Evolutionary conservation across 2,888 invertebrate genomes (phyloP), one percentile per base, ranked within the genome.

Genomic region (Aproaerema taeniolella): DNA sequence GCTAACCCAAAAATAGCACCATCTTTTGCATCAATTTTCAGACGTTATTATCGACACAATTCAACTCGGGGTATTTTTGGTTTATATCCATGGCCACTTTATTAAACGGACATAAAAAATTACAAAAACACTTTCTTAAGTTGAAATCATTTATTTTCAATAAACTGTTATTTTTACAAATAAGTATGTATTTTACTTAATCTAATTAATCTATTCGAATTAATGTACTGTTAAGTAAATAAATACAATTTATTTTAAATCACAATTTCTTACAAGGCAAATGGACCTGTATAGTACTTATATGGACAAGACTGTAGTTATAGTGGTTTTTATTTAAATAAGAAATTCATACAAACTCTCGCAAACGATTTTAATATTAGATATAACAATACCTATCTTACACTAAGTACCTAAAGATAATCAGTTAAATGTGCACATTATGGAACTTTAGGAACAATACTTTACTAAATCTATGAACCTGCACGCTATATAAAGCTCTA

Each of bases 231-330:
- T 57, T 28, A 60, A 53, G 52, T 61, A 47, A 66, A 79, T 75
- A 77, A 75, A 77, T 78, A 76, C 61, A 69, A 57, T 63, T 50
- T 53, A 53, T 58, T 51, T 56, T 53, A 58, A 67, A 76, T 78
- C 78, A 79, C 77, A 78, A 68, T 64, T 55, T 64, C 50, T 55
- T 66, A 58, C 50, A 77, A 78, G 73, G 73, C 75, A 68, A 66
- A 58, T 53, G 42, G 49, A 55, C 38, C 38, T 38, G n/a, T n/a
- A 43, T 37, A 38, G 30, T 20, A 29, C 31, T 16, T 26, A n/a
- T n/a, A n/a, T n/a, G n/a, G n/a, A n/a, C n/a, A 34, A 20, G 8
- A 25, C 24, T 31, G 8, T 25, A 12, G 9, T 13, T 10, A 10
- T 25, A 9, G 5, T 9, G 25, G 25, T 10, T 17, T 3, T 31